Evolutionary conservation across 2,888 invertebrate species (phyloP).

Genomic region (Smittia aterrima): DNA sequence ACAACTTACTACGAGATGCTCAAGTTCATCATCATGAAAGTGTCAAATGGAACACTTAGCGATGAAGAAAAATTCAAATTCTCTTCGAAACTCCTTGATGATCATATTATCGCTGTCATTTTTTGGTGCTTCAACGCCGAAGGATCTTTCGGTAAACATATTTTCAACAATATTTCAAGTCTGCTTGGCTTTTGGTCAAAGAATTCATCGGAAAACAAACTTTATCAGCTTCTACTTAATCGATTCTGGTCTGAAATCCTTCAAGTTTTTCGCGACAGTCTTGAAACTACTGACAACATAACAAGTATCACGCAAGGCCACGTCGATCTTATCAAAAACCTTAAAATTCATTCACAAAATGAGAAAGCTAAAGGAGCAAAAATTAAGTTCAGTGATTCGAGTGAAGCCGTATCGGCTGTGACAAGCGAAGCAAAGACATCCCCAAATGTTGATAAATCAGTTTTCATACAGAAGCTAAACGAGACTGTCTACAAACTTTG

Average conservation of each 20-base stretch:
- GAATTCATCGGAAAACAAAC: constrained; percentile 49
- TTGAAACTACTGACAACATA: constrained; percentile 45
- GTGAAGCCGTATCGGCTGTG: constrained; percentile 53
- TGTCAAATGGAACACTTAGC: constrained; percentile 48
- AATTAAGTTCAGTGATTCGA: constrained; percentile 50
- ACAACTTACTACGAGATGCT: constrained; percentile 73
- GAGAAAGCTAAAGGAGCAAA: constrained; percentile 52
- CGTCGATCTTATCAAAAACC: constrained; percentile 53
- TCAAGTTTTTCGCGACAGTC: constrained; percentile 46
- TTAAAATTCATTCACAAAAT: constrained; percentile 47
- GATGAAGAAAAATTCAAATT: constrained; percentile 18
- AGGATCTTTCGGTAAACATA: constrained; percentile 51
- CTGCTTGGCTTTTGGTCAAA: constrained; percentile 61
- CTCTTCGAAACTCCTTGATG: constrained; percentile 45
- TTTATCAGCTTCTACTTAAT: constrained; percentile 47
- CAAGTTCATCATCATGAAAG: constrained; percentile 60
- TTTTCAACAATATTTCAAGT: constrained; percentile 56
- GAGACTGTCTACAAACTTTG: constrained; percentile 55
- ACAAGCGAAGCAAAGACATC: constrained; percentile 44
- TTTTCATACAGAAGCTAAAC: constrained; percentile 49
- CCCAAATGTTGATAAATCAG: constrained; percentile 43
- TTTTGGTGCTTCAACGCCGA: constrained; percentile 55
- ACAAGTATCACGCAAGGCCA: constrained; percentile 50
- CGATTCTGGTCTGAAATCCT: constrained; percentile 50
- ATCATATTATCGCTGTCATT: constrained; percentile 52